Evolutionary conservation across 2,797 vertebrate species (phyloP), one percentile per base, ranked within the genome.

Genomic region (Danionella dracula): DNA sequence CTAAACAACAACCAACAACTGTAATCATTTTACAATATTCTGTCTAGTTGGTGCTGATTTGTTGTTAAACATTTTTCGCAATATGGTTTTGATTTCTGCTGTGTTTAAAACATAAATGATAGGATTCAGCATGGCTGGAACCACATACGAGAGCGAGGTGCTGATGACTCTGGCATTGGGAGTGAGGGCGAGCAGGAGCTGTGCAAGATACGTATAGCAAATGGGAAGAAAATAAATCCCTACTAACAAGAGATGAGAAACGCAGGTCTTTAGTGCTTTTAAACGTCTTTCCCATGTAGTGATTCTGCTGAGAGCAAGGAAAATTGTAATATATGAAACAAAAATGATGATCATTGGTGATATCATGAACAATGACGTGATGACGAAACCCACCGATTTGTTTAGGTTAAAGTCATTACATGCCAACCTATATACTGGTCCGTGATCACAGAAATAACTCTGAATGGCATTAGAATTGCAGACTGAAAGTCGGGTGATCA

Each of bases 371-470:
- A 71, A 9, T 48, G 13, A 32, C n/a, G 13, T 73, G 23, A 45
- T 50, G 4, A 73, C 4, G 5, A 19, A 46, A 20, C 51, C 75
- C 32, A 68, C 48, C n/a, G 58, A 45, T 4, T 2, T 9, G 57
- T 71, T 79, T 4, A 49, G 32, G 7, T 35, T 62, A 32, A 69
- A 54, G 34, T 72, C 68, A 55, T 77, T 79, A 31, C 77, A 79
- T 5, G 75, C 68, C 42, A 75, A 17, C 15, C 12, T 68, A 40
- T 51, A 79, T 15, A 79, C 8, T 35, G 73, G 72, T 1, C 75
- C 77, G 37, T 77, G 72, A 20, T 79, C 75, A 79, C 77, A 77
- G 35, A 73, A 79, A 54, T 58, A 79, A 59, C 75, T 79, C 0
- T 77, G 32, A 8, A 79, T 65, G 5, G 60, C 58, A 38, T 37